phyloP scores from a whole-genome alignment of 2,113 vertebrate genomes.

The Python bivittatus region DNA sequence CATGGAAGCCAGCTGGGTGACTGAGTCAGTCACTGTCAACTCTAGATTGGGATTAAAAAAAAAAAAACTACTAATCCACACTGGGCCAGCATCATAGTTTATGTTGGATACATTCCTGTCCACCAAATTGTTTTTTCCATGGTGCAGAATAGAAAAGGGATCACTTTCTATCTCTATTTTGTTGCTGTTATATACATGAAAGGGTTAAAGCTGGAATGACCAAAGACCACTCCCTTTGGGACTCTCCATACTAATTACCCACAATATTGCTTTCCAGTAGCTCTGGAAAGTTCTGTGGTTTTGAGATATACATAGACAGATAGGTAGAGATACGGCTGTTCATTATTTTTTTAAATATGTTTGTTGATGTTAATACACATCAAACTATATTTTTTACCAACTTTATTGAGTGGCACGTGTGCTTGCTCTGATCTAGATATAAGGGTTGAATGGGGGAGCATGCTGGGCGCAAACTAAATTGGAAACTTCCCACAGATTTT shows the following conservation, averaged over 20 bases:
- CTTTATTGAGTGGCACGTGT: background rate
- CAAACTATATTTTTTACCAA: background rate
- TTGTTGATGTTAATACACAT: background rate
- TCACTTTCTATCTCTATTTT: background rate
- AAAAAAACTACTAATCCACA: background rate
- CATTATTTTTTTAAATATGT: background rate
- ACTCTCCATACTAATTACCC: background rate
- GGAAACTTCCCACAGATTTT: background rate
- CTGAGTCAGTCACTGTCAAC: background rate
- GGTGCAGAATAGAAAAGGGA: background rate
- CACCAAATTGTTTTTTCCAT: background rate
- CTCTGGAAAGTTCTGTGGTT: background rate
- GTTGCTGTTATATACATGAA: background rate
- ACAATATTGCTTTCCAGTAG: background rate
- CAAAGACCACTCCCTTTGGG: background rate
- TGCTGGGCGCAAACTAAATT: background rate
- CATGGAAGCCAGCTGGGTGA: too few relatives aligned
- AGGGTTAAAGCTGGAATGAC: background rate
- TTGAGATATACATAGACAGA: background rate
- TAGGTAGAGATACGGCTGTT: background rate
- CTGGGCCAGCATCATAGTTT: background rate
- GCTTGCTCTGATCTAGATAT: background rate
- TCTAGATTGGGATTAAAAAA: background rate
- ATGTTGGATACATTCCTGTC: background rate
- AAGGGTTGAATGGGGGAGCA: background rate